Conservation (phyloP, 2,888 invertebrate species). For the Monopis laevigella region DNA sequence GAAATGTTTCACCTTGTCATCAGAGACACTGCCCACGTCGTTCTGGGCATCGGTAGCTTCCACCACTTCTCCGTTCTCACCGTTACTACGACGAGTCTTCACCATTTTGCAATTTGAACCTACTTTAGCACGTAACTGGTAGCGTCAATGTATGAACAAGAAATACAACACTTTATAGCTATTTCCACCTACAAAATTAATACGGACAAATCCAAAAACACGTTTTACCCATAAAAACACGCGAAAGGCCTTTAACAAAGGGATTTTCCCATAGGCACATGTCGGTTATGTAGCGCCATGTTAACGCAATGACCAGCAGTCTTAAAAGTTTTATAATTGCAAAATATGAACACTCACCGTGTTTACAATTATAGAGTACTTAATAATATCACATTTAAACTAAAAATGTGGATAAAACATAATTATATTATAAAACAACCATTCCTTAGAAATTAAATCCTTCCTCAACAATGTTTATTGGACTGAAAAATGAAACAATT, state of each 20-base stretch:
- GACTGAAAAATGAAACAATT: no score
- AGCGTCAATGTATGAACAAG: neutral
- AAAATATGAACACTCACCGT: slow-evolving; percentile 9
- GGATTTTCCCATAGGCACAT: slow-evolving; percentile 44
- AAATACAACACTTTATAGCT: no score
- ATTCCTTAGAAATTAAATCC: no score
- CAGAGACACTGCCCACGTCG: slow-evolving; percentile 57
- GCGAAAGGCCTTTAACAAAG: slow-evolving; percentile 34
- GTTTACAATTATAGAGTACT: no score
- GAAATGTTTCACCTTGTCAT: slow-evolving; percentile 53
- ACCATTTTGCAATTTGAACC: slow-evolving; percentile 37
- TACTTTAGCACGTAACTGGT: slow-evolving; percentile 3
- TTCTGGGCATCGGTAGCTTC: slow-evolving; percentile 56
- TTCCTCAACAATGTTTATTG: no score
- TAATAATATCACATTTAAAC: no score
- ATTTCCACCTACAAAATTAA: no score
- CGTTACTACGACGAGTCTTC: slow-evolving; percentile 66
- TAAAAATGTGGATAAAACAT: no score
- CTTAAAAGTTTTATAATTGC: slow-evolving; percentile 6
- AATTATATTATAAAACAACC: no score
- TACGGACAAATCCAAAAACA: slow-evolving; percentile 3
- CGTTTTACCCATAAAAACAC: neutral
- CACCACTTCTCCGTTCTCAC: slow-evolving; percentile 61
- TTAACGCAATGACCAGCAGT: slow-evolving; percentile 30
- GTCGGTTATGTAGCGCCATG: slow-evolving; percentile 57